A percentile compares a stretch with the other conserved stretches of the same genome.
These are phyloP conservation scores for Plagiodera versicolora DNA, from an alignment of 2,888 invertebrate genomes.

Conservation along the genomic window DNA sequence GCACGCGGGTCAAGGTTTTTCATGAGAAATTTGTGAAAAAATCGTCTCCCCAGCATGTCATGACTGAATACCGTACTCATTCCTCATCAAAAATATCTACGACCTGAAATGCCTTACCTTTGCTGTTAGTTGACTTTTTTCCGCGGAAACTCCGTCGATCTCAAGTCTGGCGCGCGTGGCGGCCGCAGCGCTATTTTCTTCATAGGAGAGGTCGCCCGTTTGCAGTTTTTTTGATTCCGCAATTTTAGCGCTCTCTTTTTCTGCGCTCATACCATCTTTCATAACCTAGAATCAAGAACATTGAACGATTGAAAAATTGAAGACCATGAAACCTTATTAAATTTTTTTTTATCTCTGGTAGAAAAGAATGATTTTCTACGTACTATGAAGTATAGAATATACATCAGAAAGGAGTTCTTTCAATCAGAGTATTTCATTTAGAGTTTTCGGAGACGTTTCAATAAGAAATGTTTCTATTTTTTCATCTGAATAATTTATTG, in stretches of 20 bases:
- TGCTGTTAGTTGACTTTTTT: constrained; percentile 80
- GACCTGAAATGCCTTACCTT: constrained; percentile 62
- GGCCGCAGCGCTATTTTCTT: constrained; percentile 76
- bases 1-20: constrained; percentile 36
- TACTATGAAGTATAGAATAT: too few relatives aligned
- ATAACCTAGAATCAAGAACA: constrained; percentile 58
- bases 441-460: too few relatives aligned
- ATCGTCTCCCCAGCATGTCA: background rate
- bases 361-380: too few relatives aligned
- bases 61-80: background rate
- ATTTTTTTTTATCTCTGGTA: too few relatives aligned
- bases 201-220: constrained; percentile 80
- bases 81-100: too few relatives aligned
- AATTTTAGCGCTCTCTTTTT: constrained; percentile 72
- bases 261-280: constrained; percentile 80
- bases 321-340: too few relatives aligned
- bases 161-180: constrained; percentile 79
- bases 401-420: too few relatives aligned
- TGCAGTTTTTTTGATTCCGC: constrained; percentile 75
- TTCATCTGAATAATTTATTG: too few relatives aligned
- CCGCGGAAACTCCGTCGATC: constrained; percentile 82
- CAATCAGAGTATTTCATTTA: too few relatives aligned
- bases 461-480: too few relatives aligned
- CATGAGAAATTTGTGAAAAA: constrained; percentile 33
- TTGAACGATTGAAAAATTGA: background rate